Evolutionary conservation across 1,140 invertebrate species (phyloP), one percentile per base, ranked within the genome.

Genomic region (Thaumatotibia leucotreta): DNA sequence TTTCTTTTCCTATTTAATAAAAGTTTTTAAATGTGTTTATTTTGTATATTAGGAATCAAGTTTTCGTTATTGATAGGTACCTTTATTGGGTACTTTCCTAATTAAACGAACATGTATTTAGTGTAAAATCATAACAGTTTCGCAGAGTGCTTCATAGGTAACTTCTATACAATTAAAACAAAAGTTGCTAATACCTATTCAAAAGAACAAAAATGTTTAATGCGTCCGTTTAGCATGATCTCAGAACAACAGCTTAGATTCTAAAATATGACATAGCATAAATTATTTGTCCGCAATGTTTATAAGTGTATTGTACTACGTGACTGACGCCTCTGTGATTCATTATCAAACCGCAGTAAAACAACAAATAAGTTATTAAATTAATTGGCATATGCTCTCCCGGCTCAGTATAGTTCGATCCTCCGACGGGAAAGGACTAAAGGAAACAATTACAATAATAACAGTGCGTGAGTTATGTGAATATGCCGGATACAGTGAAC

Each of bases 341-440:
- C 52, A 58, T 29, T 27, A 58, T 58, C 52, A 27, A 58, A 58
- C 23, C 52, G 50, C 50, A 39, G 14, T n/a, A 27, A 58, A 58
- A 27, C 24, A 58, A 58, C 24, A 31, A 14, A 14, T 58, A 58
- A 27, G 23, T 27, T 58, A 31, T 27, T 58, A 58, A 58, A 58
- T 31, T 58, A 11, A 58, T 14, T 58, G 11, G 52, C 52, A 27
- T 22, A 23, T 11, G 52, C 24, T 29, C 27, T 58, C 52, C 52
- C 52, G 27, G n/a, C 39, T 58, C 52, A 58, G 52, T 58, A 27
- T n/a, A 9, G 4, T 31, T 29, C 52, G 52, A 10, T 29, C 20
- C 52, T 31, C 23, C 27, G 52, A 27, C 52, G 24, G 52, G n/a
- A 58, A 20, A 23, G 52, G 52, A 27, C 52, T 27, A 11, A 27